Evolutionary conservation across 2,797 vertebrate species (phyloP).

Genomic region (Aphelocoma californica): DNA sequence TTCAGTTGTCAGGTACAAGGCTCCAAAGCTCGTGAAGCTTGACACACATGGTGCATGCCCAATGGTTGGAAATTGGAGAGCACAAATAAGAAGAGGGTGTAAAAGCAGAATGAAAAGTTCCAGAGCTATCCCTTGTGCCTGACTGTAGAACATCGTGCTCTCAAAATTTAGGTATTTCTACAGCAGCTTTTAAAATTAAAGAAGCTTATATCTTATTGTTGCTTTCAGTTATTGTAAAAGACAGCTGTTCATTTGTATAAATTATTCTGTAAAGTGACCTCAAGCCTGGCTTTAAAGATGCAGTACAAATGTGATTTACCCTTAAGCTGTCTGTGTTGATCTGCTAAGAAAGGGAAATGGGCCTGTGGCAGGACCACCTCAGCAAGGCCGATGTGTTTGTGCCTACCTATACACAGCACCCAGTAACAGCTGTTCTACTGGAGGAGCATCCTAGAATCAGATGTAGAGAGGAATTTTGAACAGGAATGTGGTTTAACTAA

Average conservation of each 20-base stretch:
- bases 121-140: background rate
- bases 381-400: background rate
- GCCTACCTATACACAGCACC: background rate
- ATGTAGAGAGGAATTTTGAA: background rate
- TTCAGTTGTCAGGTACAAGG: background rate
- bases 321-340: background rate
- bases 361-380: background rate
- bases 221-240: background rate
- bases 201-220: background rate
- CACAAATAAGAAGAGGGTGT: background rate
- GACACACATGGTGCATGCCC: background rate
- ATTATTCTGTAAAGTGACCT: background rate
- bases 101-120: background rate
- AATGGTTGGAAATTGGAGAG: background rate
- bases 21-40: background rate
- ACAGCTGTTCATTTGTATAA: background rate
- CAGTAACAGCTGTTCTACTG: background rate
- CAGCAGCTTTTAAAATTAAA: background rate
- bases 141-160: background rate
- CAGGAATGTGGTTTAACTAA: background rate
- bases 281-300: background rate
- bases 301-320: background rate
- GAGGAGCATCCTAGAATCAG: background rate
- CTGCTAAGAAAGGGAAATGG: background rate
- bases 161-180: background rate